phyloP scores from a whole-genome alignment of 2,113 vertebrate genomes.

The Melanerpes aurifrons region DNA sequence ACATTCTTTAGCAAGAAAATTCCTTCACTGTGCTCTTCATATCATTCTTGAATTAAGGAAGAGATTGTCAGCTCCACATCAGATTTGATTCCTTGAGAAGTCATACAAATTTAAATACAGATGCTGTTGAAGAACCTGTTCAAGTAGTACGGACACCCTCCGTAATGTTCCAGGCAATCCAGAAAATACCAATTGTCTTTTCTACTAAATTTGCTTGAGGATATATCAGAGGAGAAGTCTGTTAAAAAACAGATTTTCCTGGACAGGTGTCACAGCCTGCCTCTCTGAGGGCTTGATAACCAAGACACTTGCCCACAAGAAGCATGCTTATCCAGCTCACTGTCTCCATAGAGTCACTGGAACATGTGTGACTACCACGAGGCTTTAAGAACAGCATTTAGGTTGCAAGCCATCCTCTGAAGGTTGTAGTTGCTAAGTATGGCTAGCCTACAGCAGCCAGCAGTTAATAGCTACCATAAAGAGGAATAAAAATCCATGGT shows the following conservation, averaged over 20 bases:
- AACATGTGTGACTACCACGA: background rate
- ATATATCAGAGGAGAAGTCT: background rate
- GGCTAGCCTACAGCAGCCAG: background rate
- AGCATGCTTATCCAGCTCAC: background rate
- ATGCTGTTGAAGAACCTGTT: background rate
- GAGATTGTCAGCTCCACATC: background rate
- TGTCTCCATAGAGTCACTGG: background rate
- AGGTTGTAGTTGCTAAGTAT: background rate
- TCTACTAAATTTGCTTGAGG: background rate
- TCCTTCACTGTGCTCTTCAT: background rate
- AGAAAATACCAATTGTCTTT: background rate
- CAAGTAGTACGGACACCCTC: background rate
- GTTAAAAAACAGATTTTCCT: background rate
- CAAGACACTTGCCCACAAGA: rapidly evolving
- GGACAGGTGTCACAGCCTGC: background rate
- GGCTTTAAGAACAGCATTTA: background rate
- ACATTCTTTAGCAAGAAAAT: background rate
- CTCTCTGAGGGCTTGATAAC: background rate
- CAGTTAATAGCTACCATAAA: background rate
- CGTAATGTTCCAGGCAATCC: background rate
- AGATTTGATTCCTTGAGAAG: background rate
- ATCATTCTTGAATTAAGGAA: background rate
- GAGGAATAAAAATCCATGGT: background rate
- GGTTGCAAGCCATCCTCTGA: background rate
- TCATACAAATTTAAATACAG: too few species aligned